Evolutionary conservation across 2,888 invertebrate genomes (phyloP), one percentile per base, ranked within the genome.

Genomic region (Eutolmus rufibarbis): DNA sequence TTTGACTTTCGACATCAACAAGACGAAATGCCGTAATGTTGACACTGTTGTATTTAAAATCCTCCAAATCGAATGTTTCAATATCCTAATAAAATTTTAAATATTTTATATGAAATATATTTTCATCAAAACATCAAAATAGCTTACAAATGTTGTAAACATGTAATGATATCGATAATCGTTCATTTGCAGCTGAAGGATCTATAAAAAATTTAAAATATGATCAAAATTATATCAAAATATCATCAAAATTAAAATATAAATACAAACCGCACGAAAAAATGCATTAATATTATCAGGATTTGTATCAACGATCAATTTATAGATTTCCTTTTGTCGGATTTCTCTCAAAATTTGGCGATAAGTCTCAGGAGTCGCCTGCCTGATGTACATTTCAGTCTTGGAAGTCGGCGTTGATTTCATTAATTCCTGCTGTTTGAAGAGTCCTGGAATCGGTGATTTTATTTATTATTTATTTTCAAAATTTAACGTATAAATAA

Each of bases 131-230:
- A 43, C 8, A n/a, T 77, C 23, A 57, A 57, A 76, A 34, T 28
- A 94, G 97, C 97, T 96, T 94, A 98, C 98, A 92, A 98, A 97
- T 4, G 98, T 97, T 19, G 98, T 98, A 91, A 98, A 98, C 94
- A 98, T 96, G 92, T 98, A 98, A 92, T 98, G 98, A 91, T 98
- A 98, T 90, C 97, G 94, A 92, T 97, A 97, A 91, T 98, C 98
- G 91, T 98, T 98, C 98, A 98, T 98, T 93, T 98, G 98, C 12
- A 98, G 94, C 91, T 98, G 97, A 19, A 98, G 93, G 90, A 98
- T 97, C 98, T 98, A 95, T 94, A 89, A 8, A 51, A 51, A 51
- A 46, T 46, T 16, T 16, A 51, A 51, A 46, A 16, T 14, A 14
- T 16, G 16, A n/a, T n/a, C n/a, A 7, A 51, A 51, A 51, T n/a